Conservation (phyloP, 2,113 vertebrate species). For the Lophura nycthemera region DNA sequence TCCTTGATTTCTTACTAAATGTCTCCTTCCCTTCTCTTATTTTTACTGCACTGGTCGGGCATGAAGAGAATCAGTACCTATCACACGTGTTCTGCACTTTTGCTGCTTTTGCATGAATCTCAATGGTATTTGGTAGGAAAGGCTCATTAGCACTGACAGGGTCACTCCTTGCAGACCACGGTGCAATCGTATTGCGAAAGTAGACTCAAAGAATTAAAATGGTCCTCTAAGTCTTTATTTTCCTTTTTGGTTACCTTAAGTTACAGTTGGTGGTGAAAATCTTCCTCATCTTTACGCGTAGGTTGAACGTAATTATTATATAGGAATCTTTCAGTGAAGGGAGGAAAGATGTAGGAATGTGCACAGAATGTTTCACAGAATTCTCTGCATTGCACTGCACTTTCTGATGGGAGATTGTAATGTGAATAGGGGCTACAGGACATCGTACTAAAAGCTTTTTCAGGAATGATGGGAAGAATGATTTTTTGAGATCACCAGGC, state of each 20-base stretch:
- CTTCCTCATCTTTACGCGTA: not conserved
- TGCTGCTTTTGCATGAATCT: fast-evolving
- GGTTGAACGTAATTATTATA: not conserved
- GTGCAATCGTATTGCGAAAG: not conserved
- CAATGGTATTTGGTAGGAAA: not conserved
- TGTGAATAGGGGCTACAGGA: fast-evolving
- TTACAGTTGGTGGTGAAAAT: not conserved
- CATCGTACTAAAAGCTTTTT: not conserved
- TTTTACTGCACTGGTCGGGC: not conserved
- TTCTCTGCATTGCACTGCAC: not conserved
- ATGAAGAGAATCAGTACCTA: fast-evolving
- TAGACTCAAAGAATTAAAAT: not conserved
- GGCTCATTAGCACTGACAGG: not conserved
- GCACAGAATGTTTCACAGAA: not conserved
- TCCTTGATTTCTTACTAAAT: not conserved
- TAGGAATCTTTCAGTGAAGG: not conserved
- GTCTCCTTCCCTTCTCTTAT: not conserved
- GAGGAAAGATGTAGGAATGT: not conserved
- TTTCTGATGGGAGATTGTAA: not conserved
- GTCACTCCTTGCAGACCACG: not conserved
- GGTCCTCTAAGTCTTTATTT: not conserved
- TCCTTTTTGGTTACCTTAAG: not conserved
- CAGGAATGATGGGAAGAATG: not conserved
- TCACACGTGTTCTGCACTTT: not conserved
- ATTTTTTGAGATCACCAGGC: not conserved